Base-by-base conservation (phyloP, 2,888 invertebrate species). In the Allophyes oxyacanthae region DNA sequence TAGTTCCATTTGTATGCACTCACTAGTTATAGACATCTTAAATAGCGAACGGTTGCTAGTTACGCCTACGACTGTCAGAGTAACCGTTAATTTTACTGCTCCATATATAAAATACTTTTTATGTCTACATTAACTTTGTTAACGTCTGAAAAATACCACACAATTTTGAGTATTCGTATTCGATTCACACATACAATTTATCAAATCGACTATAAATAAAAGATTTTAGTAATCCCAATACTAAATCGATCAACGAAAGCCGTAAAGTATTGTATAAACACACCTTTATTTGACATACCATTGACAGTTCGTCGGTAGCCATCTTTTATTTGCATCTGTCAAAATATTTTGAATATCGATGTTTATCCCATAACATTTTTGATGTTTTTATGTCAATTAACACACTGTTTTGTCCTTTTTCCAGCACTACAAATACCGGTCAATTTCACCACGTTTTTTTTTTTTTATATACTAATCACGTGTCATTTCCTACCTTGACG, bases 201-300 rank as follows among this genome's bases (percentile, higher is more conserved):
- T 58, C 46, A 20, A 42, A 32, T 44, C 11, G 13, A 9, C 33
- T 26, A 54, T 69, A 58, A 63, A 63, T 69, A 45, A 36, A 20
- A 28, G 7, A 26, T n/a, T 15, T 65, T 11, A 43, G 50, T 54
- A 69, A 64, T 64, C 46, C 37, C 50, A 52, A 53, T 11, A 50
- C 25, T 69, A 67, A 64, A 69, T 69, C 64, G 53, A 51, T 69
- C 64, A 58, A 51, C 59, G 43, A 50, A 25, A 51, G 30, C 14
- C 41, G 8, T 69, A 64, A 58, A 67, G 8, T 64, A 48, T 54
- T 69, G 43, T 59, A 50, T 69, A 51, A 56, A 69, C 58, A 63
- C 26, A 48, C 46, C 50, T 69, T 50, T 58, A 59, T 53, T 69
- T 69, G 70, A 64, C 40, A 46, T 30, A 40, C 50, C 51, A 64